Base-by-base conservation (phyloP, 2,888 invertebrate species). In the Drosophila limbata region DNA sequence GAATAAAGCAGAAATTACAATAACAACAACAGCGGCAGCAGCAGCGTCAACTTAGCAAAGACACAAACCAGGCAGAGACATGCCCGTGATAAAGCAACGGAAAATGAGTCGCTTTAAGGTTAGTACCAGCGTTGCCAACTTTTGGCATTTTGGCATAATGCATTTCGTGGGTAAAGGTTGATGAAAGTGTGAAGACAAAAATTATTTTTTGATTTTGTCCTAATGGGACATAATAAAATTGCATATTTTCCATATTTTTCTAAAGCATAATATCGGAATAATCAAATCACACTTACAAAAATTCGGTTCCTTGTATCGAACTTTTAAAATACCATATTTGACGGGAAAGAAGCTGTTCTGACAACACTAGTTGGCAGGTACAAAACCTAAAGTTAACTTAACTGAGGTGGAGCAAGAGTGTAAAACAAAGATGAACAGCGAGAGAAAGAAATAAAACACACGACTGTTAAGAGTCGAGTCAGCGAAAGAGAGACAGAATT, bases 81-180 rank as follows among this genome's bases (percentile, higher is more conserved):
- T 91, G 91, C 91, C 91, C 70, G 76, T 91, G 70, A 84, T 91
- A 73, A 91, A 91, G 65, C 91, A 90, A 74, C 89, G 91, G 55
- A 90, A 90, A 91, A 90, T 91, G 87, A 87, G 90, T 73, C 90
- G 90, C 59, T 90, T 90, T 76, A 90, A 90, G 90, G 90, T 91
- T 87, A 79, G 89, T 90, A 65, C 37, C 2, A 37, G 37, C n/a
- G n/a, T 2, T 37, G n/a, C n/a, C 37, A n/a, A n/a, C n/a, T n/a
- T n/a, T n/a, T 13, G n/a, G 4, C 35, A 4, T 11, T 4, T 4
- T 4, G 11, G 13, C 13, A 35, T 13, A 35, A 13, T 3, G 9
- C 11, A 10, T 11, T 35, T 4, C 1, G 35, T 35, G 11, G 13
- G 13, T 1, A 13, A 13, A 13, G 3, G n/a, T n/a, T n/a, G n/a